Conservation (phyloP, 1,140 invertebrate species). For the Hyles euphorbiae region DNA sequence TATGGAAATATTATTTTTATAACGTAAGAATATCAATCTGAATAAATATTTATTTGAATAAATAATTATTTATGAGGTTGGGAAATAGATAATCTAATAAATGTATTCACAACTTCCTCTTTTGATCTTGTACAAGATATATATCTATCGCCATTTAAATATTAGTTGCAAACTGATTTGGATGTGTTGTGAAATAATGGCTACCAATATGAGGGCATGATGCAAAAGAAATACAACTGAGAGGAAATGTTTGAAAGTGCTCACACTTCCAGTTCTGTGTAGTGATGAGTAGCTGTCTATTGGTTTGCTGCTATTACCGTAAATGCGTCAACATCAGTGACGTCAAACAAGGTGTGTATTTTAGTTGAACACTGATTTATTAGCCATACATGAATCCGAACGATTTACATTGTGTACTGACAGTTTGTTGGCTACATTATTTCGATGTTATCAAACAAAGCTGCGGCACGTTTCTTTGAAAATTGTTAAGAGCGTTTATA, state of each 20-base stretch:
- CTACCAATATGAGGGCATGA: too few species aligned
- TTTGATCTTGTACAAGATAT: not conserved
- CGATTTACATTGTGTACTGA: constrained; percentile 12
- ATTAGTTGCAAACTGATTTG: too few species aligned
- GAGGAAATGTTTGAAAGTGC: too few species aligned
- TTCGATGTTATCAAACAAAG: constrained; percentile 2
- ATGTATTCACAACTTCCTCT: constrained; percentile 1
- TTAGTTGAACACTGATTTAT: constrained; percentile 13
- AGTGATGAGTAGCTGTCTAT: constrained; percentile 13
- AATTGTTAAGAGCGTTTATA: too few species aligned
- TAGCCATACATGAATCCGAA: constrained; percentile 9
- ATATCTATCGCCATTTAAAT: too few species aligned
- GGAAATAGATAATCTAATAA: too few species aligned
- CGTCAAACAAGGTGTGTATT: constrained; percentile 21
- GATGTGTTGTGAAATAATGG: too few species aligned
- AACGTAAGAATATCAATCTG: too few species aligned
- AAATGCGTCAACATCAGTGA: constrained; percentile 18
- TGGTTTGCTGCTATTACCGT: constrained; percentile 4
- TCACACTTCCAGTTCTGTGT: not conserved
- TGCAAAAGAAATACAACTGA: too few species aligned
- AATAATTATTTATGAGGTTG: too few species aligned
- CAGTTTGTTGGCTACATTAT: constrained; percentile 10
- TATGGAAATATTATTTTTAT: too few species aligned
- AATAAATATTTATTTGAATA: too few species aligned
- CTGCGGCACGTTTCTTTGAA: not conserved